Evolutionary conservation across 2,888 invertebrate species (phyloP), one percentile per base, ranked within the genome.

Genomic region (Heteropelma amictum): DNA sequence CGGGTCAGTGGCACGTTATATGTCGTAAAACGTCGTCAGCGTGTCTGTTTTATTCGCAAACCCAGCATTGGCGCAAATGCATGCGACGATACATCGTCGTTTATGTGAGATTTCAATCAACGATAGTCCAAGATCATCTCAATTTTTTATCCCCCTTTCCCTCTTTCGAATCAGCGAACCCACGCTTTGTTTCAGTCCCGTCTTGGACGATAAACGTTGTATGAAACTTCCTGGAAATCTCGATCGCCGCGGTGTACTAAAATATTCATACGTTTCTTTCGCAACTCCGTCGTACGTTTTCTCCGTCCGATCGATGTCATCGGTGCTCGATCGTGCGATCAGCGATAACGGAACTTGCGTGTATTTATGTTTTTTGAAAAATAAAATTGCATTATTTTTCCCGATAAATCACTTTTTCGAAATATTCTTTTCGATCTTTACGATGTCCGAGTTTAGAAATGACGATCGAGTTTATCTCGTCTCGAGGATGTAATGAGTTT

Each of bases 241-340:
- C 78, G 56, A 77, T 67, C 74, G n/a, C n/a, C n/a, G n/a, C n/a
- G 77, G 28, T 61, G 21, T 33, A 65, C 56, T 67, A 61, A 58
- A 75, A 70, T 79, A 82, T 82, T 82, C 80, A 79, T 65, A 76
- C 75, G 53, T 71, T 72, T 69, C 74, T 54, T 69, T 17, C 54
- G 56, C 56, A 47, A 14, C 28, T 23, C 35, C 51, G 35, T 26
- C 53, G 19, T 17, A 35, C 40, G 58, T 70, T 60, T 64, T 60
- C 63, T 70, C 58, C 49, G 14, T 60, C 64, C 73, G 71, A 75
- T 72, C 76, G 77, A 63, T 76, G 67, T 75, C 71, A 71, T 69
- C 28, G 33, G 65, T 60, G 54, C 64, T 47, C 69, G 69, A 49
- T 73, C 72, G 58, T 26, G 30, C 64, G 60, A 68, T 68, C 65